phyloP scores from a whole-genome alignment of 2,113 vertebrate genomes.

The Anser brachyrhynchus region DNA sequence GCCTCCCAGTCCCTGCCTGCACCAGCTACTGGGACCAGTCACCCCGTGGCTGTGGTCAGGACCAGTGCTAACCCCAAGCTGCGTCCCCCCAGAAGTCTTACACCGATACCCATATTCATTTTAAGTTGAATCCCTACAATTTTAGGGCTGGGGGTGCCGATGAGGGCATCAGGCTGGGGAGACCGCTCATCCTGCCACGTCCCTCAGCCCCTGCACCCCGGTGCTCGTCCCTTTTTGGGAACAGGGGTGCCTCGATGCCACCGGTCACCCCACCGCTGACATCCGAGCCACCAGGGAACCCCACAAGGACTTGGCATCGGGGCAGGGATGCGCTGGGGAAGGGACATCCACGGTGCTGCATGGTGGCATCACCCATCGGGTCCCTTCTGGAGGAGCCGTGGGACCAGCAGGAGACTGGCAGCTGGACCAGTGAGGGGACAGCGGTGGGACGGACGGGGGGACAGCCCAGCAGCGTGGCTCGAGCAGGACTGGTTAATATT shows the following conservation, averaged over 20 bases:
- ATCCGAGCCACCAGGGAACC: not conserved
- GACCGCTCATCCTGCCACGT: rapidly evolving
- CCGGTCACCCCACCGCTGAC: not conserved
- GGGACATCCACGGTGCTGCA: not conserved
- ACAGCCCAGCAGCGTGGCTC: not conserved
- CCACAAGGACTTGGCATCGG: not conserved
- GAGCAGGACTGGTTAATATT: not conserved
- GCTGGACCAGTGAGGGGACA: not conserved
- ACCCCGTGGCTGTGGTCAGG: rapidly evolving
- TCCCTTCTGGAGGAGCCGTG: not conserved
- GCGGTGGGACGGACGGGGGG: not conserved
- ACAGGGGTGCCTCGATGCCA: not conserved
- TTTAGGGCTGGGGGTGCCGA: not conserved
- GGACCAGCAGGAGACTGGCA: not conserved
- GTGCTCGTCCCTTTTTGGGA: not conserved
- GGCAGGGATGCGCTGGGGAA: not conserved
- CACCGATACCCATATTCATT: not conserved
- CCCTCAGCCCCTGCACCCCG: not conserved
- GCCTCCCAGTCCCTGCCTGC: not conserved
- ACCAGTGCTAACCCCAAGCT: not conserved
- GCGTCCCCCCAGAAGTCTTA: not conserved
- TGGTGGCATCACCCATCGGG: not conserved
- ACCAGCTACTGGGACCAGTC: not conserved
- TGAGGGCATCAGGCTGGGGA: not conserved
- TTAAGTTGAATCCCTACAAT: not conserved